A percentile compares a stretch with the other conserved stretches of the same genome.
phyloP scores from a whole-genome alignment of 2,888 invertebrate genomes.

The Colletes collaris region DNA sequence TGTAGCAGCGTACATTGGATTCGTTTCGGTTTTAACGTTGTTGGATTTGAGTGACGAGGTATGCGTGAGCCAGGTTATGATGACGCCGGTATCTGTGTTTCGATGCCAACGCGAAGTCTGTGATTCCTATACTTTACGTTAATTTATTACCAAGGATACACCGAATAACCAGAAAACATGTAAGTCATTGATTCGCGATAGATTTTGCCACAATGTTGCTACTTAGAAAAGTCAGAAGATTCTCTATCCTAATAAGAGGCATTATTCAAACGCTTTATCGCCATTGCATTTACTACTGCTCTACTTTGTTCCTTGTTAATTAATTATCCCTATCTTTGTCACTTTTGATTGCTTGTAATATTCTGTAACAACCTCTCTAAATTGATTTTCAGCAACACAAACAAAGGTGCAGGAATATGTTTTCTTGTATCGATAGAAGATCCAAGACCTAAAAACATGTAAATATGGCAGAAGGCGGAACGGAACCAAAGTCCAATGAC shows the following conservation, averaged over 20 bases:
- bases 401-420: not conserved
- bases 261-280: not conserved
- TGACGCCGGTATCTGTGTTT: constrained; percentile 75
- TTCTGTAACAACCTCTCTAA: not conserved
- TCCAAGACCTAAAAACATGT: constrained; percentile 37
- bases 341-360: not conserved
- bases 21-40: constrained; percentile 44
- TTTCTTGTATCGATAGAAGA: constrained; percentile 28
- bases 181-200: constrained; percentile 38
- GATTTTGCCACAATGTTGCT: constrained; percentile 8
- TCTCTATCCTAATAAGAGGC: not conserved
- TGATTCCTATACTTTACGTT: constrained; percentile 25
- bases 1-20: constrained; percentile 16
- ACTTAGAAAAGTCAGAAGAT: not conserved
- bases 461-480: constrained; percentile 76
- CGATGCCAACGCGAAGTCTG: constrained; percentile 65
- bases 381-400: not conserved
- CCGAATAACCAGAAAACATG: constrained; percentile 37
- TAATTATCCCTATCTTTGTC: not conserved
- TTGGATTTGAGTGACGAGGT: constrained; percentile 16
- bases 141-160: constrained; percentile 19
- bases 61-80: constrained; percentile 63
- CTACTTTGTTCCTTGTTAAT: not conserved
- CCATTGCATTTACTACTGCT: not conserved
- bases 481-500: constrained; percentile 76